Evolutionary conservation across 2,113 vertebrate genomes (phyloP), one percentile per base, ranked within the genome.

Genomic region (Cisticola juncidis): DNA sequence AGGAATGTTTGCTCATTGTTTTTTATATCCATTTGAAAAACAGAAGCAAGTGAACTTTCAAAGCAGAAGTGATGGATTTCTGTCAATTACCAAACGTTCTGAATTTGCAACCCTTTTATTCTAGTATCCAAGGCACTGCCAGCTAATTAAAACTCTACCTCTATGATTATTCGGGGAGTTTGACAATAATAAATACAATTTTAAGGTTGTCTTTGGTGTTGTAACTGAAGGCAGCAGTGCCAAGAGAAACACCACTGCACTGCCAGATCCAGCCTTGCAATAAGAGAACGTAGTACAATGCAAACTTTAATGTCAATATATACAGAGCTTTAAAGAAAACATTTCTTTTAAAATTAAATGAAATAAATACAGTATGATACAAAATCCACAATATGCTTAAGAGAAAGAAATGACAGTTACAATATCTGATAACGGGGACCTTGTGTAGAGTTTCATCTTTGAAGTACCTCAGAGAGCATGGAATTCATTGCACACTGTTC

Each of bases 311-410:
- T 98, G 98, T 98, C 98, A 98, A 99, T 99, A 99, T 98, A 98
- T 99, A 98, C 97, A 98, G 97, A 98, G 97, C 97, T 98, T 98
- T 98, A 99, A 99, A 98, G 98, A 99, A 99, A 99, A 98, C 98
- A 98, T 98, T 98, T 98, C 97, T 98, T 98, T 98, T 98, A 98
- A 98, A 99, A 98, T 98, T 98, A 98, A 98, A 99, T 98, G 98
- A 99, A 99, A 98, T 99, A 99, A 99, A 99, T 99, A 99, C 98
- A 99, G 95, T 98, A 99, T 99, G 97, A 98, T 98, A 99, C 99
- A 99, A 98, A 99, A 98, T 99, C 97, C 98, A 98, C 98, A 98
- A 98, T 98, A 98, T 98, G 98, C 97, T 98, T 95, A 97, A 90
- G 95, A 97, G 97, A 96, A 97, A 95, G 84, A 96, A 97, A 95